Percentiles rank a stretch among this genome's conserved stretches.
phyloP scores from a whole-genome alignment of 2,113 vertebrate species.

The Poeciliopsis turrubarensis region DNA sequence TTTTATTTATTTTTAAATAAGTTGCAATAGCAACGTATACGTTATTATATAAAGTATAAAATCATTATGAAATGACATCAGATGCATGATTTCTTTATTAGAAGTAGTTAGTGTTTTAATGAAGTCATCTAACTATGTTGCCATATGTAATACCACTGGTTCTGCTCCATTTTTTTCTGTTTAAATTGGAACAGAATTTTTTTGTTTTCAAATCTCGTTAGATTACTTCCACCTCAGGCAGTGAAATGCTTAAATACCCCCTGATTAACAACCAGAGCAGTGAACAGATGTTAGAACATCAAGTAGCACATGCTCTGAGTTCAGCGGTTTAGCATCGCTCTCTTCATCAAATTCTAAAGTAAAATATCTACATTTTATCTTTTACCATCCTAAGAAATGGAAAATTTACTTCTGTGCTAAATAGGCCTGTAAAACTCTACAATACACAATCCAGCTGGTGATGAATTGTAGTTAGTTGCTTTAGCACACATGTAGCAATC shows the following conservation, averaged over 20 bases:
- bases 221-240: slow-evolving; percentile 5
- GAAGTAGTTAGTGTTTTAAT: no score
- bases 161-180: no score
- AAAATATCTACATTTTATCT: not conserved
- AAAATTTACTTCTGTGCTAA: not conserved
- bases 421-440: not conserved
- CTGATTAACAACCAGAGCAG: slow-evolving; percentile 44
- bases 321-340: not conserved
- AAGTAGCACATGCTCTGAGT: slow-evolving; percentile 33
- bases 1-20: no score
- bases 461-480: slow-evolving; percentile 28
- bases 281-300: slow-evolving; percentile 39
- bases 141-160: no score
- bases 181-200: no score
- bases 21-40: no score
- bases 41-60: no score
- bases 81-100: no score
- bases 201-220: no score
- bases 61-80: no score
- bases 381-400: not conserved
- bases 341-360: no score
- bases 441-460: not conserved
- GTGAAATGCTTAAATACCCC: slow-evolving; percentile 60
- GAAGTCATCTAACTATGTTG: no score
- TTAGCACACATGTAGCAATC: slow-evolving; percentile 66